A percentile compares a stretch with the other conserved stretches of the same genome.
phyloP scores from a whole-genome alignment of 2,113 vertebrate genomes.

The Indicator indicator region DNA sequence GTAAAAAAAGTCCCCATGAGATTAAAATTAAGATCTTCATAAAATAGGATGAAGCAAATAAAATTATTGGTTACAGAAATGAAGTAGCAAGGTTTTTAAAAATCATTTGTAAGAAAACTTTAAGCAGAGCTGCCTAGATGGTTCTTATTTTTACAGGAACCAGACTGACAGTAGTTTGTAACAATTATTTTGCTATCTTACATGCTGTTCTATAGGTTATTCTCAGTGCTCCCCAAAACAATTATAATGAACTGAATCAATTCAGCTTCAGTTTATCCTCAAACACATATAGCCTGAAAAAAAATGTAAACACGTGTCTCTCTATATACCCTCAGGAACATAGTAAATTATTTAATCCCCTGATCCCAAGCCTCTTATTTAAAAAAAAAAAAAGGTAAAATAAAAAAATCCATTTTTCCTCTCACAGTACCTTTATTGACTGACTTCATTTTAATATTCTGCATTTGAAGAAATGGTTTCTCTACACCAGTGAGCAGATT shows the following conservation, averaged over 20 bases:
- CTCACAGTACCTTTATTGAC: neutral
- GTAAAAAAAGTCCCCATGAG: accelerated
- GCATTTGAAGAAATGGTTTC: neutral
- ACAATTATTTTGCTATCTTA: neutral
- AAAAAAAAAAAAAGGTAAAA: neutral
- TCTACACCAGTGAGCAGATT: neutral
- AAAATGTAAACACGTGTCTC: neutral
- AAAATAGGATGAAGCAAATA: neutral
- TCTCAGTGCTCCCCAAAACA: neutral
- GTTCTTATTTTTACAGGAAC: neutral
- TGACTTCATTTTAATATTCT: neutral
- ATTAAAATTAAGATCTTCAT: neutral
- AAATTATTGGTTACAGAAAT: neutral
- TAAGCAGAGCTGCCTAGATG: neutral
- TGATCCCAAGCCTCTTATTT: neutral
- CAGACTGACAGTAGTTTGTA: neutral
- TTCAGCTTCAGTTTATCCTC: neutral
- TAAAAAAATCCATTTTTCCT: neutral
- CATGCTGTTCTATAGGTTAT: neutral
- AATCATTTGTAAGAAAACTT: neutral
- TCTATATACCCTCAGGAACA: neutral
- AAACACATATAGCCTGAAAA: neutral
- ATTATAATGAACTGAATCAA: neutral
- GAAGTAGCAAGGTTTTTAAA: neutral
- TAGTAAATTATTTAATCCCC: neutral